Percentiles rank a stretch among this genome's conserved stretches.
Evolutionary conservation across 2,888 invertebrate species (phyloP).

Genomic region (Apodemia hepburni): DNA sequence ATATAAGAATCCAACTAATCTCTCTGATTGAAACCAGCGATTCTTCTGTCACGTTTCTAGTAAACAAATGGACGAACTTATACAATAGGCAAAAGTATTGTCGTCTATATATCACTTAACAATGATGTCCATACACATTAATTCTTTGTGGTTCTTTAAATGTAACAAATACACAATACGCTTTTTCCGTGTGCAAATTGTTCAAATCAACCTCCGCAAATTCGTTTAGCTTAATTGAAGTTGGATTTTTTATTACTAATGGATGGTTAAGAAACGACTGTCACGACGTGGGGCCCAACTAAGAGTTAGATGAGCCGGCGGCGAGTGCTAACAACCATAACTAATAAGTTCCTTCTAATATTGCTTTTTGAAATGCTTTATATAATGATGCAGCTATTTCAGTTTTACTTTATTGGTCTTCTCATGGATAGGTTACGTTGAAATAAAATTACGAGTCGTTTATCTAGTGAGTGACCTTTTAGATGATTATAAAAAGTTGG

Average conservation of each 20-base stretch:
- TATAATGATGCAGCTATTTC: not conserved
- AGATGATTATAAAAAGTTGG: no score
- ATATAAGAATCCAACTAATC: no score
- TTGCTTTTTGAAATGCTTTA: constrained; percentile 21
- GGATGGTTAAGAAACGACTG: constrained; percentile 69
- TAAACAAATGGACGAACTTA: not conserved
- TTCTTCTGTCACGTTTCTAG: not conserved
- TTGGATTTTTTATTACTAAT: constrained; percentile 63
- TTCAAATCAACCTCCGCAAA: constrained; percentile 53
- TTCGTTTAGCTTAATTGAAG: constrained; percentile 51
- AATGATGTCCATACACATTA: not conserved
- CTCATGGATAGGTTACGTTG: not conserved
- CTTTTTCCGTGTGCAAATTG: constrained; percentile 64
- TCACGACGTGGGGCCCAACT: constrained; percentile 61
- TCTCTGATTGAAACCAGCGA: not conserved
- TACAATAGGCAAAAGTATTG: not conserved
- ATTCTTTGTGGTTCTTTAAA: not conserved
- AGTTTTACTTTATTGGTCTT: constrained; percentile 1
- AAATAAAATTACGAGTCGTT: not conserved
- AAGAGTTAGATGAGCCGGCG: constrained; percentile 11
- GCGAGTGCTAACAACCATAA: constrained; percentile 34
- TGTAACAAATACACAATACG: constrained; percentile 57
- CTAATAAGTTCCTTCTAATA: constrained; percentile 27
- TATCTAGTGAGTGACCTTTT: no score
- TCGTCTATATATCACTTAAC: constrained; percentile 2